phyloP scores from a whole-genome alignment of 2,888 invertebrate species.

The Clepsis dumicolana region DNA sequence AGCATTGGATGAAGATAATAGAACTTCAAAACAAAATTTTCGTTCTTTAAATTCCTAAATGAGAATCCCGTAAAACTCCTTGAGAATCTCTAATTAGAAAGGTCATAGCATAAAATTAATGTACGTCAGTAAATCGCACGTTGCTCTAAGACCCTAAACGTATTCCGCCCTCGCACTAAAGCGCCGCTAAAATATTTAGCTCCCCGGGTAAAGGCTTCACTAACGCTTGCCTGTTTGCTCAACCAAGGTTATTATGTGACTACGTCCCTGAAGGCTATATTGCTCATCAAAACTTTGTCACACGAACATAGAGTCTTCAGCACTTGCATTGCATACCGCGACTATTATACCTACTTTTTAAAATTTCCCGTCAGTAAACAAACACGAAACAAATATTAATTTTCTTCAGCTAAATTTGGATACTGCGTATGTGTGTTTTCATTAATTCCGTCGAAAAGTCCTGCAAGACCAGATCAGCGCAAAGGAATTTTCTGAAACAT shows the following conservation, averaged over 20 bases:
- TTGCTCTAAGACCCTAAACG: not conserved
- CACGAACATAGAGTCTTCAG: not conserved
- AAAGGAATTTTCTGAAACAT: conserved; percentile 31
- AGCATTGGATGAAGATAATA: no score
- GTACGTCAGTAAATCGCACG: not conserved
- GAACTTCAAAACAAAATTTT: not conserved
- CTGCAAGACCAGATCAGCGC: conserved; percentile 12
- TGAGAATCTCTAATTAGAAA: not conserved
- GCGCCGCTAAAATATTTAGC: conserved; percentile 37
- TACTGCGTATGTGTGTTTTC: not conserved
- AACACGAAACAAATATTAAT: not conserved
- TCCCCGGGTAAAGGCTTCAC: conserved; percentile 22
- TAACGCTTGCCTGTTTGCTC: conserved; percentile 18
- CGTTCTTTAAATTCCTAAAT: not conserved
- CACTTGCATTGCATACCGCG: not conserved
- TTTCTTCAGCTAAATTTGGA: not conserved
- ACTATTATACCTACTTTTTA: not conserved
- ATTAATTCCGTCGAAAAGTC: not conserved
- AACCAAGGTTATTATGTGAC: conserved; percentile 5
- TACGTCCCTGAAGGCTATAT: not conserved
- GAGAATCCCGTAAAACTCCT: not conserved
- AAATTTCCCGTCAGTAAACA: conserved; percentile 5
- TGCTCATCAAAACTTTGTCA: not conserved
- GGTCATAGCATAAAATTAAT: not conserved
- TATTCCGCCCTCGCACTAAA: conserved; percentile 10